These are phyloP conservation scores for Hypothenemus hampei DNA, from an alignment of 1,140 invertebrate genomes.

Conservation along the genomic window DNA sequence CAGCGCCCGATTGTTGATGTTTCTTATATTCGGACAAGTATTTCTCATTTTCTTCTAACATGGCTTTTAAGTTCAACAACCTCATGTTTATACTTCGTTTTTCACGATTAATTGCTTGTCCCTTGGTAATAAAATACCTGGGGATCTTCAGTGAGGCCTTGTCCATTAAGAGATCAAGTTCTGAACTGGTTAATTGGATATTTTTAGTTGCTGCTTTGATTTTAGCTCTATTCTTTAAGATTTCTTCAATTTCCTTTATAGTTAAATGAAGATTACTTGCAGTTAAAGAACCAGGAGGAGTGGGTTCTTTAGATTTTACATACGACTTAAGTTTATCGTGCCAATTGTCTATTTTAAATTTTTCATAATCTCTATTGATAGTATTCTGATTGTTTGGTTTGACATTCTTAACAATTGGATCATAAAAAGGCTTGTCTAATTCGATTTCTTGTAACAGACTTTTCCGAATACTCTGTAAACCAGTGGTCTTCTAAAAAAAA, in stretches of 20 bases:
- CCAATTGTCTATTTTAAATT: constrained; percentile 10
- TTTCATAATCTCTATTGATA: too few relatives aligned
- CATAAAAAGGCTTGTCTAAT: constrained; percentile 12
- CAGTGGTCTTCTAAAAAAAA: constrained; percentile 15
- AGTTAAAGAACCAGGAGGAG: neutral
- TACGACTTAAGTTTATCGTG: neutral
- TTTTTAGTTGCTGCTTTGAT: constrained; percentile 35
- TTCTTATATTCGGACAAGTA: constrained; percentile 7
- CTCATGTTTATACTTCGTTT: constrained; percentile 23
- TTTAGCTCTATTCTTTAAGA: constrained; percentile 34
- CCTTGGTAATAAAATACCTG: constrained; percentile 19
- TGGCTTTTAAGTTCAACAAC: constrained; percentile 9
- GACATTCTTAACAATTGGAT: constrained; percentile 5
- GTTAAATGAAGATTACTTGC: constrained; percentile 27
- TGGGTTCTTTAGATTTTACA: neutral
- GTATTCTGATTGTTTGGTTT: constrained; percentile 14
- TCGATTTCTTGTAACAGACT: constrained; percentile 21
- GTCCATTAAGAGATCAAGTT: constrained; percentile 33
- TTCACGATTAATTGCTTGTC: constrained; percentile 31
- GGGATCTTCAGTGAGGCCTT: constrained; percentile 31
- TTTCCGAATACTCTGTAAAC: constrained; percentile 2
- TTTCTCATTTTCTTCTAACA: constrained; percentile 11
- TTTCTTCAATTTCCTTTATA: constrained; percentile 33
- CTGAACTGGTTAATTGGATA: constrained; percentile 35
- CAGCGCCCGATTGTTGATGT: neutral